Evolutionary conservation across 2,888 invertebrate genomes (phyloP), one percentile per base, ranked within the genome.

Genomic region (Ferdinandea cuprea): DNA sequence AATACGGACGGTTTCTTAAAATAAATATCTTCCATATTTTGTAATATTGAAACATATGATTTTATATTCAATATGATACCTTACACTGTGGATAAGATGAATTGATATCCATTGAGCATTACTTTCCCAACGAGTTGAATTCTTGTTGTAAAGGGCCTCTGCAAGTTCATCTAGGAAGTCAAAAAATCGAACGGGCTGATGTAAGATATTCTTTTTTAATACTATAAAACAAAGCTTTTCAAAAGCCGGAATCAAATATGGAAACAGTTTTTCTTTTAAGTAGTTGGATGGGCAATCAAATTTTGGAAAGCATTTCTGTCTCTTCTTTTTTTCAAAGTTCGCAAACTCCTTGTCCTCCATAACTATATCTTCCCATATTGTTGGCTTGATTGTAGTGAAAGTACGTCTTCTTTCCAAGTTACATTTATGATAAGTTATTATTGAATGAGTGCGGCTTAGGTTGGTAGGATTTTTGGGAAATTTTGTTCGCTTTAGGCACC

Each of bases 1-100:
- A 79, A 1, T 32, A 15, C 8, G 68, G 73, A 13, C 79, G 54
- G 30, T 59, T 7, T 8, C 65, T 71, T 0, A 42, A n/a, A 58
- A 21, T 25, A 25, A 25, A 3, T 25, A 25, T 3, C 5, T 25
- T 25, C 25, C 25, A 5, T 25, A 25, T 25, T n/a, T n/a, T 37
- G 1, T 6, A 37, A 4, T 6, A 37, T 37, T 37, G n/a, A 2
- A 7, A 15, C 15, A 2, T 32, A 2, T 15, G 1, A 40, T 15
- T 40, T 40, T 2, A 15, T 7, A n/a, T n/a, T 13, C 1, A n/a
- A 37, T 13, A 37, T 6, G 6, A 4, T 40, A 40, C 40, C 7
- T 6, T 1, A 13, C 15, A 13, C 7, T 13, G 40, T 40, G 13
- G 13, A 40, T 40, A 7, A 15, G 40, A 15, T 40, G 40, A 40